Conservation (phyloP, 2,113 vertebrate genomes). For the Heteronetta atricapilla region DNA sequence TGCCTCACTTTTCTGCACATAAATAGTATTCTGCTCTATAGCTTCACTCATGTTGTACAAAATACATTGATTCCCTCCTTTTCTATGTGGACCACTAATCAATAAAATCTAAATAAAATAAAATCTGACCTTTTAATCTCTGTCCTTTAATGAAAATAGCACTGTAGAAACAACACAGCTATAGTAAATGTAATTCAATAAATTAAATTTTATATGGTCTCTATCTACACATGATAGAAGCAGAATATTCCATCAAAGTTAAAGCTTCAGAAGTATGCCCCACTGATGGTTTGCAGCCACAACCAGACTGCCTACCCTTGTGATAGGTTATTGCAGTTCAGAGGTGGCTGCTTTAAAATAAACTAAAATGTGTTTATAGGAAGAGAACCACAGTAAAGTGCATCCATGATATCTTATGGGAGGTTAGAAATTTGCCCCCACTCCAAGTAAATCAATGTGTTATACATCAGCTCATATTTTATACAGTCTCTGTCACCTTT, state of each 20-base stretch:
- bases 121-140: not conserved
- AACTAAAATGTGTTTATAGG: not conserved
- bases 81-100: not conserved
- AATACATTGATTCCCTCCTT: not conserved
- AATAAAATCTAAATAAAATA: constrained; percentile 33
- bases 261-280: not conserved
- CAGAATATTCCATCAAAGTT: not conserved
- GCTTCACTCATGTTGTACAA: not conserved
- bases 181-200: not conserved
- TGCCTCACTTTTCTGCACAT: not conserved
- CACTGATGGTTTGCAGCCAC: accelerated
- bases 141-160: not conserved
- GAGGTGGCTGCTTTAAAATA: not conserved
- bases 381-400: not conserved
- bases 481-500: not conserved
- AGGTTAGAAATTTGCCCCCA: not conserved
- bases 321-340: accelerated
- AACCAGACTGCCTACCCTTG: not conserved
- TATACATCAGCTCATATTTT: not conserved
- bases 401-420: accelerated
- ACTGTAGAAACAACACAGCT: not conserved
- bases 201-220: not conserved
- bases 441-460: not conserved
- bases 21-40: not conserved
- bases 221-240: not conserved